These are phyloP conservation scores for Onychorhynchus coronatus DNA, from an alignment of 2,113 vertebrate genomes.

Conservation along the genomic window DNA sequence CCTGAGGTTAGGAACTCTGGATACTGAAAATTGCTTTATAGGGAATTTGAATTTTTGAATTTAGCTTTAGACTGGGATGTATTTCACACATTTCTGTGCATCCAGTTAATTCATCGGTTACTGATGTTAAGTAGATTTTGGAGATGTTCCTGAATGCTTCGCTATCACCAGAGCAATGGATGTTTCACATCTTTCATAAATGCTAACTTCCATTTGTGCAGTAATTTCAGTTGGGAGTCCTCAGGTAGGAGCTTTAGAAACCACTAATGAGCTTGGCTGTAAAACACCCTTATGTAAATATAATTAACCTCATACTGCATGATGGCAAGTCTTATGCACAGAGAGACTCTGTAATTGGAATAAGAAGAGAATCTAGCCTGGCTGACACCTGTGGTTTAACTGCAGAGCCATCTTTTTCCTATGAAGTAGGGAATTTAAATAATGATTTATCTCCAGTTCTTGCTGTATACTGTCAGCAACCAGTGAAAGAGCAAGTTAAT, in stretches of 20 bases:
- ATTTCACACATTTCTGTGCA: background rate
- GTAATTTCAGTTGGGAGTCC: background rate
- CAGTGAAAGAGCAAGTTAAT: constrained; percentile 8
- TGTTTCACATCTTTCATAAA: background rate
- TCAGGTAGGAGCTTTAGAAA: background rate
- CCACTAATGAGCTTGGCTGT: background rate
- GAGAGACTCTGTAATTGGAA: background rate
- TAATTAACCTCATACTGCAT: background rate
- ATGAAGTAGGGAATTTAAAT: background rate
- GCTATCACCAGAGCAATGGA: background rate
- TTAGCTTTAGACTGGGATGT: background rate
- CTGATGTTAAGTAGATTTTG: background rate
- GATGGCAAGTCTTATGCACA: background rate
- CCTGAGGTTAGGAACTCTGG: background rate
- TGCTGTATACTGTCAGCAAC: background rate
- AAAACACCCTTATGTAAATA: background rate
- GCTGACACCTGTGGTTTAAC: background rate
- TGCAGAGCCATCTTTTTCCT: background rate
- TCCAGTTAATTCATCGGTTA: background rate
- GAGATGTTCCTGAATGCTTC: background rate
- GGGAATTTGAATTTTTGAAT: background rate
- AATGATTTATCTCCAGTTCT: background rate
- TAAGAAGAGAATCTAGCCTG: background rate
- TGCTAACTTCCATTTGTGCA: background rate
- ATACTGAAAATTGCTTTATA: background rate